A percentile compares a stretch with the other conserved stretches of the same genome.
These are phyloP conservation scores for Mellilla xanthometata DNA, from an alignment of 2,888 invertebrate species.

Conservation along the genomic window DNA sequence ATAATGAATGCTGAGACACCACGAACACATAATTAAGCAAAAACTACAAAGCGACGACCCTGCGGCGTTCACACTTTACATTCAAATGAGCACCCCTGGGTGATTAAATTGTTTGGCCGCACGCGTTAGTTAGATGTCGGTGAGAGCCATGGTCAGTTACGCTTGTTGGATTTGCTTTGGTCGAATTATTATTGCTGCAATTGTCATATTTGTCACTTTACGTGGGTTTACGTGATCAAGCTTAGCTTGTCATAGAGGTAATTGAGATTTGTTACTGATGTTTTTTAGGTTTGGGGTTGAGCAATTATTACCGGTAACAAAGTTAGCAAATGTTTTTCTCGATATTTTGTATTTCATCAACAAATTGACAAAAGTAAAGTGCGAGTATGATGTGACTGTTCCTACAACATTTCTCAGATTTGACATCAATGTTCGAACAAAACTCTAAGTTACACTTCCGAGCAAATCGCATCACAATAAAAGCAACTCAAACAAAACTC, in stretches of 20 bases:
- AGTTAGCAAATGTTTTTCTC: too few relatives aligned
- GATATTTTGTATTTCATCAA: too few relatives aligned
- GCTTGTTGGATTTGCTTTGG: neutral
- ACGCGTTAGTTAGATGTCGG: slow-evolving; percentile 21
- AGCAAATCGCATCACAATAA: slow-evolving; percentile 19
- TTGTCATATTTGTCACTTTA: too few relatives aligned
- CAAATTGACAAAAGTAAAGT: too few relatives aligned
- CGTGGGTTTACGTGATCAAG: too few relatives aligned
- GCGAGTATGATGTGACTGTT: too few relatives aligned
- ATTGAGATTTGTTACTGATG: too few relatives aligned
- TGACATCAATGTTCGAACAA: neutral
- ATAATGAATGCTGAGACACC: slow-evolving; percentile 65
- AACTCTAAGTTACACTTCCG: slow-evolving; percentile 2
- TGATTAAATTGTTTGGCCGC: slow-evolving; percentile 57
- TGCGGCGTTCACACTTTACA: slow-evolving; percentile 60
- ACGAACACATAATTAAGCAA: slow-evolving; percentile 71
- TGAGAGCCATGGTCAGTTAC: slow-evolving; percentile 1
- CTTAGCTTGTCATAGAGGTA: too few relatives aligned
- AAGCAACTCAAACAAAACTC: slow-evolving; percentile 29
- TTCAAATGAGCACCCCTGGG: slow-evolving; percentile 72
- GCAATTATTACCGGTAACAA: too few relatives aligned
- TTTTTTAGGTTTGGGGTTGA: too few relatives aligned
- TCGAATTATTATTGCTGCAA: neutral
- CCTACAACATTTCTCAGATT: too few relatives aligned
- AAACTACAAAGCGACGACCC: slow-evolving; percentile 71